Percentiles rank a stretch among this genome's conserved stretches.
These are phyloP conservation scores for Volucella zonaria DNA, from an alignment of 2,888 invertebrate species.

Conservation along the genomic window DNA sequence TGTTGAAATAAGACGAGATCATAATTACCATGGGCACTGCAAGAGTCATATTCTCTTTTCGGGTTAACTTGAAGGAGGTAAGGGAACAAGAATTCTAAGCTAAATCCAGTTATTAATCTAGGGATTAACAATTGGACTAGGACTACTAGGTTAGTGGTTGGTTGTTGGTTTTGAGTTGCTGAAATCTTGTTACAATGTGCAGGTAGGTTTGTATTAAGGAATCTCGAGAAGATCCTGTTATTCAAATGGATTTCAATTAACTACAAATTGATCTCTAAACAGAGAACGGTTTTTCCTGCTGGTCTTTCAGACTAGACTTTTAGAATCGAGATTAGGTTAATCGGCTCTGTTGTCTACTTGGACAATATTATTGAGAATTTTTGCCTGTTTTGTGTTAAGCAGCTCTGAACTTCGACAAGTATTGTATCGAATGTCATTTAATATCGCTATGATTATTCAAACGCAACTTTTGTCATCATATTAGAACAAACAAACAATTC, in stretches of 20 bases:
- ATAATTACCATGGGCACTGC: constrained; percentile 74
- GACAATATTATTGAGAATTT: too few species aligned
- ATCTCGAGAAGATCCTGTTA: constrained; percentile 51
- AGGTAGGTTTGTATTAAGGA: constrained; percentile 15
- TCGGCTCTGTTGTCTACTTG: not conserved
- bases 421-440: too few species aligned
- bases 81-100: constrained; percentile 18
- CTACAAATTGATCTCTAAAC: constrained; percentile 64
- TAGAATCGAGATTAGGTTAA: not conserved
- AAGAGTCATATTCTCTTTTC: constrained; percentile 18
- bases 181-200: constrained; percentile 15
- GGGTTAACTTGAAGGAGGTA: constrained; percentile 8
- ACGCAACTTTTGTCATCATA: too few species aligned
- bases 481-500: too few species aligned
- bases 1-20: constrained; percentile 69
- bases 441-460: too few species aligned
- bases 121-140: constrained; percentile 37
- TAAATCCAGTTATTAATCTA: constrained; percentile 42
- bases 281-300: not conserved
- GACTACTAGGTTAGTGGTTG: not conserved
- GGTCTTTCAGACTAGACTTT: not conserved
- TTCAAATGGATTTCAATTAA: constrained; percentile 70
- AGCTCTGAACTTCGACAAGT: too few species aligned
- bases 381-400: too few species aligned
- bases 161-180: not conserved